These are phyloP conservation scores for Caenorhabditis macrosperma DNA, from an alignment of 2,888 invertebrate genomes.

Conservation along the genomic window DNA sequence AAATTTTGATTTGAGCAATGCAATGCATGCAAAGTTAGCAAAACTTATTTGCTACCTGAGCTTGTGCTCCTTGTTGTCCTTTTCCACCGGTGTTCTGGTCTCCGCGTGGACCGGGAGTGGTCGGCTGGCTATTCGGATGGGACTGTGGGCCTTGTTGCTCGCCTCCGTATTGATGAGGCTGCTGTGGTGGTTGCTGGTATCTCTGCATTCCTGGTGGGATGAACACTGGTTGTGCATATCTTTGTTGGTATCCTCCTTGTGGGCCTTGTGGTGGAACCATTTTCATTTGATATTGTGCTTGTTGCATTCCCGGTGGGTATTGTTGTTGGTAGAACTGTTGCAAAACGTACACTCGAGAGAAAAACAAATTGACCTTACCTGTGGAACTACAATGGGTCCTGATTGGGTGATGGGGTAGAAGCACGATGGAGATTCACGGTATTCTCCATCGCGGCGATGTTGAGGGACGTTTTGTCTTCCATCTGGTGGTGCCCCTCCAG, in stretches of 20 bases:
- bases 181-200: constrained; percentile 20
- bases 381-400: constrained; percentile 21
- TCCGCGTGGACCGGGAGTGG: constrained; percentile 61
- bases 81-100: constrained; percentile 13
- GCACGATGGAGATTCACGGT: constrained; percentile 21
- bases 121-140: constrained; percentile 62
- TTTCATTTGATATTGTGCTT: constrained; percentile 16
- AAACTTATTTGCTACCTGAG: constrained; percentile 13
- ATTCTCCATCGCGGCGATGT: constrained; percentile 20
- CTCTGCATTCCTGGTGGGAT: constrained; percentile 5
- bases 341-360: neutral
- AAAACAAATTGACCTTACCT: neutral
- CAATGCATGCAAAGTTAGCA: constrained; percentile 6
- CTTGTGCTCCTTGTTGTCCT: constrained; percentile 14
- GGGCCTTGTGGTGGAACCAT: constrained; percentile 15
- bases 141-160: constrained; percentile 38
- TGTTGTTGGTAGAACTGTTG: constrained; percentile 18
- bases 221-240: constrained; percentile 18
- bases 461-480: constrained; percentile 3
- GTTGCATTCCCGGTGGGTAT: constrained; percentile 13
- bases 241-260: constrained; percentile 31
- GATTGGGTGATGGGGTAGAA: constrained; percentile 18
- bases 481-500: constrained; percentile 11
- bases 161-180: constrained; percentile 23
- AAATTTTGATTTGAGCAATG: too few species aligned